phyloP scores from a whole-genome alignment of 1,140 invertebrate genomes.

The honey bee (Apis mellifera) region DNA sequence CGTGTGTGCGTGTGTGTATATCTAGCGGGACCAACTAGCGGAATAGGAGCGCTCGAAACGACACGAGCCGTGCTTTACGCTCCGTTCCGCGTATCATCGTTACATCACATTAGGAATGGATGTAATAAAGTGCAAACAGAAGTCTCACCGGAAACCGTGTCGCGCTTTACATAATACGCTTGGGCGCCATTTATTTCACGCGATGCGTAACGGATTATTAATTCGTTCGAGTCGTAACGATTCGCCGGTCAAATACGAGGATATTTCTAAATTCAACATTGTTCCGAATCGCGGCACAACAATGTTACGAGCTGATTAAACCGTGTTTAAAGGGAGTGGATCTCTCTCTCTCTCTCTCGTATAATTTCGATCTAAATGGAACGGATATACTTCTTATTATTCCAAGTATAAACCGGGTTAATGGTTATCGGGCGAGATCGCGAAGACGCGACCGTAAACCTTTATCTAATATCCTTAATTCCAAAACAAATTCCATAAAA shows the following conservation, averaged over 20 bases:
- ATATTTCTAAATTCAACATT: not conserved
- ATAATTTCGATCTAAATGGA: too few relatives aligned
- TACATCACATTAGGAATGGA: constrained; percentile 10
- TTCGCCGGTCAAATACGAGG: not conserved
- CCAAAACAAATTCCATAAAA: not conserved
- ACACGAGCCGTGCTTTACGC: not conserved
- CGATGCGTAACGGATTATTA: constrained; percentile 6
- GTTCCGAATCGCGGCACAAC: not conserved
- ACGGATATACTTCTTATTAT: too few relatives aligned
- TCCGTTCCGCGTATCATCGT: constrained; percentile 19
- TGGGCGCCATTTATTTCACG: not conserved
- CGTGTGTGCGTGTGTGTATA: not conserved
- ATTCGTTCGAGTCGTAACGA: not conserved
- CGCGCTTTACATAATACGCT: constrained; percentile 5
- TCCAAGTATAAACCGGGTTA: not conserved
- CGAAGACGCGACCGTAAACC: not conserved
- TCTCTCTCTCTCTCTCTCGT: too few relatives aligned
- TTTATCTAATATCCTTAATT: not conserved
- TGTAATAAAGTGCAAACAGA: constrained; percentile 33
- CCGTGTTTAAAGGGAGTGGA: too few relatives aligned
- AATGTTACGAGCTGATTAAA: not conserved
- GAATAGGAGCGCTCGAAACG: constrained; percentile 9
- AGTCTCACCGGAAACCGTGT: not conserved
- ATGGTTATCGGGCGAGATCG: not conserved
- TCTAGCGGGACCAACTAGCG: not conserved